Conservation (phyloP, 1,140 invertebrate genomes). For the Batillaria attramentaria region DNA sequence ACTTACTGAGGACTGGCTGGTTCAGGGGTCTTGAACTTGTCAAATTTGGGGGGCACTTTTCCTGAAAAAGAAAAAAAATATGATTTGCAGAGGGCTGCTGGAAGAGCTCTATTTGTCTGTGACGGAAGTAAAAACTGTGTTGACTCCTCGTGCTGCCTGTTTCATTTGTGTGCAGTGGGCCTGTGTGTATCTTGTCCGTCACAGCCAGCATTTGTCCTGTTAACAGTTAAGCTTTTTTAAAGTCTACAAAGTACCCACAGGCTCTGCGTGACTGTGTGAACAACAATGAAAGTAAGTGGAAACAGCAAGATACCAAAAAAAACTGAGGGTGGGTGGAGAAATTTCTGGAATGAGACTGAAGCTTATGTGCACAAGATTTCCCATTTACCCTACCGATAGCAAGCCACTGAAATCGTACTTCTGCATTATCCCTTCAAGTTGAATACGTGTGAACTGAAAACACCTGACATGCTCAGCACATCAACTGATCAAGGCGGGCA, state of each 20-base stretch:
- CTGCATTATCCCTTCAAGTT: too few relatives aligned
- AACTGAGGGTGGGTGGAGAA: too few relatives aligned
- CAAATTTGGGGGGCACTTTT: background rate
- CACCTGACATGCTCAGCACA: too few relatives aligned
- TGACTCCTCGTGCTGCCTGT: background rate
- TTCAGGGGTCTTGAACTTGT: constrained; percentile 3
- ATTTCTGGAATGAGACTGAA: too few relatives aligned
- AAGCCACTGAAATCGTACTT: too few relatives aligned
- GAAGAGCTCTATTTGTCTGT: background rate
- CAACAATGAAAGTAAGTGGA: too few relatives aligned
- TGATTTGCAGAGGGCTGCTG: background rate
- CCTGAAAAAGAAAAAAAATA: constrained; percentile 13
- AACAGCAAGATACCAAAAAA: too few relatives aligned
- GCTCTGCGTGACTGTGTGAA: too few relatives aligned
- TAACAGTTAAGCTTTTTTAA: background rate
- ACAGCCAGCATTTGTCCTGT: background rate
- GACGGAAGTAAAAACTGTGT: background rate
- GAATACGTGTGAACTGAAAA: too few relatives aligned
- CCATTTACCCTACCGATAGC: too few relatives aligned
- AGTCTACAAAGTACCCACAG: background rate
- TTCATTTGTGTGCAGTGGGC: background rate
- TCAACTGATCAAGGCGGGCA: too few relatives aligned
- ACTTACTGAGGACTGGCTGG: constrained; percentile 29
- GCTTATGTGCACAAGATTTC: too few relatives aligned
- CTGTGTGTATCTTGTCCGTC: background rate